These are phyloP conservation scores for Dione juno DNA, from an alignment of 2,888 invertebrate species.

Conservation along the genomic window DNA sequence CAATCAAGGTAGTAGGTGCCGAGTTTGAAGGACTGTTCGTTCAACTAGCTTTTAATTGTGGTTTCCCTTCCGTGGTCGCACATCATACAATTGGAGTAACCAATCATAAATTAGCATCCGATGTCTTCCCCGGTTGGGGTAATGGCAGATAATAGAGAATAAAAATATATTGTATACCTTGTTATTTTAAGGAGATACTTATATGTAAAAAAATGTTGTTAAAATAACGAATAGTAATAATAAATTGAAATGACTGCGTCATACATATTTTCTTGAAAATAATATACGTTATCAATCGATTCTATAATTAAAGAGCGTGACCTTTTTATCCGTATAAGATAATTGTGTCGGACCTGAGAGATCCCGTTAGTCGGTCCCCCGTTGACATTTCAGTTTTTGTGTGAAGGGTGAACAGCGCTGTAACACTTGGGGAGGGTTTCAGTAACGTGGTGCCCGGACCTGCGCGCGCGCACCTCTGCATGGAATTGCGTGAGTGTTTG, in stretches of 20 bases:
- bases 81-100: too few species aligned
- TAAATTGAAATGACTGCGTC: too few species aligned
- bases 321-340: conserved; percentile 25
- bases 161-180: too few species aligned
- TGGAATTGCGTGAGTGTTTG: conserved; percentile 65
- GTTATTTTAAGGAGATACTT: background rate
- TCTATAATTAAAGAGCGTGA: conserved; percentile 25
- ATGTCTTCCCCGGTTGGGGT: too few species aligned
- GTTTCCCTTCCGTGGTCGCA: too few species aligned
- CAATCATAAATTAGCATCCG: too few species aligned
- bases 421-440: conserved; percentile 46
- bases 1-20: too few species aligned
- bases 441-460: conserved; percentile 40
- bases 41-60: too few species aligned
- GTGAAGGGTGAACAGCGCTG: conserved; percentile 57
- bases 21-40: too few species aligned
- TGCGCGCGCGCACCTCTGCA: conserved; percentile 51
- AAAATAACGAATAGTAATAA: background rate
- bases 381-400: conserved; percentile 71
- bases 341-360: conserved; percentile 37
- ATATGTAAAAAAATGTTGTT: background rate
- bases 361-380: conserved; percentile 49
- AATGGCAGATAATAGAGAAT: too few species aligned
- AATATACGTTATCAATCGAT: background rate
- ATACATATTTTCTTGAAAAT: background rate